A percentile compares a stretch with the other conserved stretches of the same genome.
Evolutionary conservation across 1,140 invertebrate genomes (phyloP).

Genomic region (Lepidurus arcticus): DNA sequence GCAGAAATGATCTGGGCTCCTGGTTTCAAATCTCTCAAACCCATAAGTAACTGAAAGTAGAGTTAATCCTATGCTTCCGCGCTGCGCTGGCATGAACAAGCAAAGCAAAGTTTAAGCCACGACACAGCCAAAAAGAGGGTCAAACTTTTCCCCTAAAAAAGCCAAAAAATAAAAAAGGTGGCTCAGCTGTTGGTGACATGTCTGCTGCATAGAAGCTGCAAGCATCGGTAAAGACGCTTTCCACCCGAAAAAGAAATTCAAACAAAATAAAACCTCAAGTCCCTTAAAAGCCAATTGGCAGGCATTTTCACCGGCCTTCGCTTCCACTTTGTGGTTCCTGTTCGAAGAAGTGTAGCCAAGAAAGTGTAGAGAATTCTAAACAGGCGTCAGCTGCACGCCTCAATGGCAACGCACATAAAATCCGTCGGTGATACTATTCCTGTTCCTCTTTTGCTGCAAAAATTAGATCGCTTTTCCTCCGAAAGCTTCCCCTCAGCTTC

Average conservation of each 20-base stretch:
- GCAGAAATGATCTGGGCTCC: not conserved
- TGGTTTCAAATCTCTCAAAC: not conserved
- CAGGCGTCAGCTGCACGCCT: slow-evolving; percentile 16
- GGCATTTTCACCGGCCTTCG: slow-evolving; percentile 7
- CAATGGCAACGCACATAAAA: slow-evolving; percentile 15
- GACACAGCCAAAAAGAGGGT: no score
- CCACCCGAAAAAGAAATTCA: not conserved
- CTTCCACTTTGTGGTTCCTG: slow-evolving; percentile 10
- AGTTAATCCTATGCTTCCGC: slow-evolving; percentile 9
- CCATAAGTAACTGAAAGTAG: not conserved
- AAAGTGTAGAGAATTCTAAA: not conserved
- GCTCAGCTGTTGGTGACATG: slow-evolving; percentile 17
- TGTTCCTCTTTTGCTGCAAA: not conserved
- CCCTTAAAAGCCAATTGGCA: not conserved
- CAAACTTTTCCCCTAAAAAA: not conserved
- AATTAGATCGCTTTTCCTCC: not conserved
- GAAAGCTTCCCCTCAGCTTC: not conserved
- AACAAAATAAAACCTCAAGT: no score
- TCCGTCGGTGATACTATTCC: slow-evolving; percentile 12
- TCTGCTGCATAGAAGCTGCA: not conserved
- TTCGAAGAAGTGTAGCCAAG: not conserved
- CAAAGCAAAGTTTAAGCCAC: not conserved
- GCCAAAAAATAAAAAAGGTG: not conserved
- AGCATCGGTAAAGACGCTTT: not conserved
- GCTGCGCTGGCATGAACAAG: slow-evolving; percentile 7